Percentiles rank a stretch among this genome's conserved stretches.
phyloP scores from a whole-genome alignment of 1,140 invertebrate genomes.

The Penaeus japonicus region DNA sequence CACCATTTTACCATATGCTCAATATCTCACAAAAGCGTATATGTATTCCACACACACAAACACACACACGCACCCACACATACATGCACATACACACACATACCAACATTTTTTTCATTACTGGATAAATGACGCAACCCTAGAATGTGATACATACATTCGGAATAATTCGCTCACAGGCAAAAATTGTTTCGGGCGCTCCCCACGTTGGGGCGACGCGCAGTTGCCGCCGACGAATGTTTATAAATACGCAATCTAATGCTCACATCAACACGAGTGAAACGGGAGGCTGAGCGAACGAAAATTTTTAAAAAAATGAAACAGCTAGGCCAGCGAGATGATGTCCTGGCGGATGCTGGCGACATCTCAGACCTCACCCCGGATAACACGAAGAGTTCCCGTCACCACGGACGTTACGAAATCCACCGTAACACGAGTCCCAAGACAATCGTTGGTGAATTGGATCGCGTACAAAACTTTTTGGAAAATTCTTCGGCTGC shows the following conservation, averaged over 20 bases:
- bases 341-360: no score
- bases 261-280: background rate
- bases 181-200: slow-evolving; percentile 29
- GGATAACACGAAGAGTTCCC: no score
- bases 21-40: no score
- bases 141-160: slow-evolving; percentile 44
- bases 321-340: background rate
- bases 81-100: background rate
- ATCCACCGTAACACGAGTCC: background rate
- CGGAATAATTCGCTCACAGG: slow-evolving; percentile 29
- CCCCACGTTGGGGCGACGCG: background rate
- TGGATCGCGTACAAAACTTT: slow-evolving; percentile 39
- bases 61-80: background rate
- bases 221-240: background rate
- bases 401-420: no score
- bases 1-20: no score
- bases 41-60: background rate
- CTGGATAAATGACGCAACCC: slow-evolving; percentile 14
- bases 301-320: background rate
- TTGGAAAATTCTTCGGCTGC: slow-evolving; percentile 41
- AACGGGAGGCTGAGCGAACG: background rate
- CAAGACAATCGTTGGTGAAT: background rate
- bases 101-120: slow-evolving; percentile 28
- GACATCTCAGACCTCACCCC: no score
- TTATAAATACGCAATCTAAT: slow-evolving; percentile 23